These are phyloP conservation scores for Andrena praecox DNA, from an alignment of 2,888 invertebrate genomes.

Conservation along the genomic window DNA sequence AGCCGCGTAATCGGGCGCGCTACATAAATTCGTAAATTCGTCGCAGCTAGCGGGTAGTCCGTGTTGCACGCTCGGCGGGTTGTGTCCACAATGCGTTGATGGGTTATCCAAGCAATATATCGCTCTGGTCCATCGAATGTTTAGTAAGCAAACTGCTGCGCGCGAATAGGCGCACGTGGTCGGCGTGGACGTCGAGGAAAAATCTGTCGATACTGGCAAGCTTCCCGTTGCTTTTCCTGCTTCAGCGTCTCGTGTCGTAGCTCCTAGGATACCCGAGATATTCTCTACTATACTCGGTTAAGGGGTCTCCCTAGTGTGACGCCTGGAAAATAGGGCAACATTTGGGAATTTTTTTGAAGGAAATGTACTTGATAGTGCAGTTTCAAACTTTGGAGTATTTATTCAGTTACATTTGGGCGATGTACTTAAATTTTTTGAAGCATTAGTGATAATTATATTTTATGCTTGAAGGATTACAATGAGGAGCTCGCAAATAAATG, in stretches of 20 bases:
- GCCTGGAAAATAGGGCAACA: no score
- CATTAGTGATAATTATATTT: no score
- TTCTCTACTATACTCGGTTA: background rate
- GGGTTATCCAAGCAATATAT: background rate
- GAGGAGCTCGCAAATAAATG: no score
- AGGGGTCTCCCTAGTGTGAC: no score
- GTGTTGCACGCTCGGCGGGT: background rate
- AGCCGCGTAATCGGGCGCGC: background rate
- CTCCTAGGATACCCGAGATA: slow-evolving; percentile 18
- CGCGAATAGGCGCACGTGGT: slow-evolving; percentile 18
- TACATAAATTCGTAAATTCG: background rate
- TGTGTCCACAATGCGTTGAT: background rate
- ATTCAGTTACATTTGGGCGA: no score
- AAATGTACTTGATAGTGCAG: no score
- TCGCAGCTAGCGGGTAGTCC: background rate
- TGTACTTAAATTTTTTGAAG: no score
- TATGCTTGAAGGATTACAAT: no score
- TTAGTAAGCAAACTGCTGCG: background rate
- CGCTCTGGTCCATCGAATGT: slow-evolving; percentile 4
- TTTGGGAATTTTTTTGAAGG: no score
- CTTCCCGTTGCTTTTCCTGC: slow-evolving; percentile 45
- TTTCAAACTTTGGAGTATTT: no score
- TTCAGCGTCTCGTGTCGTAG: slow-evolving; percentile 3
- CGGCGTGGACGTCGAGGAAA: slow-evolving; percentile 23
- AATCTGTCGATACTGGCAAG: slow-evolving; percentile 61